Evolutionary conservation across 2,113 vertebrate genomes (phyloP).

Genomic region (human (Homo sapiens)): DNA sequence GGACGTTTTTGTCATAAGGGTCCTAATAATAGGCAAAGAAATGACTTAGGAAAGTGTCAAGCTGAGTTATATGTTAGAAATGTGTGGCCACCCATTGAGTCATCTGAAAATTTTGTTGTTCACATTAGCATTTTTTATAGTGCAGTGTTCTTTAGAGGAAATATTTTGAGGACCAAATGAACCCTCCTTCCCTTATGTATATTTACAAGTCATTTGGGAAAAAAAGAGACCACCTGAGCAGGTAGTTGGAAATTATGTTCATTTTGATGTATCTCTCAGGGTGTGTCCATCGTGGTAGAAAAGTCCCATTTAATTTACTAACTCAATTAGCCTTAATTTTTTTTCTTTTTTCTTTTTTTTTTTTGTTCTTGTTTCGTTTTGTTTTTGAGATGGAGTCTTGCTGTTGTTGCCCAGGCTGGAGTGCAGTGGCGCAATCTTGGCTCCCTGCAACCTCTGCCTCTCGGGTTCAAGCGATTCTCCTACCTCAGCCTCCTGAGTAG

Average conservation of each 20-base stretch:
- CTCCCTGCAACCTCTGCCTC: no score
- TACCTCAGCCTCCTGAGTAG: no score
- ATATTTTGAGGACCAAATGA: not conserved
- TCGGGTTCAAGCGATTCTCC: no score
- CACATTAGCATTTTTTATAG: not conserved
- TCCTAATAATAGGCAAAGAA: not conserved
- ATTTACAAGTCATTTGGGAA: not conserved
- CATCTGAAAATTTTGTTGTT: not conserved
- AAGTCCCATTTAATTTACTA: not conserved
- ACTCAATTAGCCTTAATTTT: not conserved
- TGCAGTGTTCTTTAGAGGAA: not conserved
- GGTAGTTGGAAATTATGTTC: not conserved
- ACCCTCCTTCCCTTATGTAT: not conserved
- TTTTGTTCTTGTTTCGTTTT: no score
- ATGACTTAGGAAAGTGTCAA: not conserved
- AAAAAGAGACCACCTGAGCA: not conserved
- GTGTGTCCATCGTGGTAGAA: not conserved
- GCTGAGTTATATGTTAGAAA: not conserved
- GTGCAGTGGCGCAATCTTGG: no score
- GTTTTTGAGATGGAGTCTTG: no score
- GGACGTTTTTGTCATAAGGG: not conserved
- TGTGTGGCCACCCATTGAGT: not conserved
- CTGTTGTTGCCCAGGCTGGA: no score
- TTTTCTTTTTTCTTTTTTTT: accelerated
- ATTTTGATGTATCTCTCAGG: not conserved